Evolutionary conservation across 2,113 vertebrate species (phyloP).

Genomic region (Mirza zaza): DNA sequence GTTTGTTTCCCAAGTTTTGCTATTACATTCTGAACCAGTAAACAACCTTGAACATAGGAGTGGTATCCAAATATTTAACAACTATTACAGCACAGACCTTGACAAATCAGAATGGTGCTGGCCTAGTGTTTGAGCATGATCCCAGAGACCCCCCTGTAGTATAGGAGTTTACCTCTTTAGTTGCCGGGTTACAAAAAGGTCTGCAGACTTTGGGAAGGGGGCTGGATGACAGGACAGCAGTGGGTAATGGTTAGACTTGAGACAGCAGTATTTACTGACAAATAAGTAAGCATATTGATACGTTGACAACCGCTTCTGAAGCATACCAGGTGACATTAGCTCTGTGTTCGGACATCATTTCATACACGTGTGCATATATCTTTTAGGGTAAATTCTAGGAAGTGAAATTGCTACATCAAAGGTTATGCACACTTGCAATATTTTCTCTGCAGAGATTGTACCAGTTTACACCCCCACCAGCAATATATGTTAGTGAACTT

Average conservation of each 20-base stretch:
- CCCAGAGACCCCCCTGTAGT: neutral
- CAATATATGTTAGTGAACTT: neutral
- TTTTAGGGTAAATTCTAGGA: neutral
- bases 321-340: neutral
- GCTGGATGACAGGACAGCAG: neutral
- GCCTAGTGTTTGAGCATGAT: neutral
- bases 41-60: neutral
- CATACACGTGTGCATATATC: neutral
- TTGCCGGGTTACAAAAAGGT: neutral
- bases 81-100: neutral
- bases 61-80: slow-evolving; percentile 24
- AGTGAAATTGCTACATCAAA: neutral
- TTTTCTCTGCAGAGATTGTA: neutral
- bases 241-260: neutral
- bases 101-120: neutral
- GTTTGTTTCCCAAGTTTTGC: slow-evolving; percentile 7
- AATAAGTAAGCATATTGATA: neutral
- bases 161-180: neutral
- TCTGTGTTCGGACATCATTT: neutral
- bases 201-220: neutral
- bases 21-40: neutral
- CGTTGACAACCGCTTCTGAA: neutral
- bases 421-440: neutral
- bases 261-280: neutral
- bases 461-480: neutral